Base-by-base conservation (phyloP, 2,888 invertebrate genomes). In the Drosophila vallismaia region DNA sequence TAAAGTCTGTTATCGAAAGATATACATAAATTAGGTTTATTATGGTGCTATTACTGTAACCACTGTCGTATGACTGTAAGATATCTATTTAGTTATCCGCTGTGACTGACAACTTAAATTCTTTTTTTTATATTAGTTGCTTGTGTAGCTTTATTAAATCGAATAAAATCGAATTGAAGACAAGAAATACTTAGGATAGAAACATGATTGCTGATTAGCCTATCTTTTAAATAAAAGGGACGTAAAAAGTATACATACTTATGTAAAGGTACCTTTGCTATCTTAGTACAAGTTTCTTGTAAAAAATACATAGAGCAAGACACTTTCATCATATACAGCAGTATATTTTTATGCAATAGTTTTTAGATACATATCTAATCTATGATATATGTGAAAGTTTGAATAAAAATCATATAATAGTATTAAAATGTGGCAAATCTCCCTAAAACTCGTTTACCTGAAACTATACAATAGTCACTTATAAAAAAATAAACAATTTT, bases 121-220 rank as follows among this genome's bases (percentile, higher is more conserved):
- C 14, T 26, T 29, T 7, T 46, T 64, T 71, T 54, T 67, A 53
- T 60, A 66, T 72, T 60, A 75, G 72, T 83, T 71, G 79, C 72
- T 79, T 38, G 49, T 51, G 67, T 79, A 64, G 60, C 49, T 71
- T 72, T 78, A 62, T 84, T 84, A 67, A 80, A 64, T 76, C 57
- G 71, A 74, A 60, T 80, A 78, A 67, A 80, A 64, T 76, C 57
- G 71, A 74, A 55, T 80, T 73, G 71, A 86, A 81, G 81, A 82
- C 84, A 84, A 64, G 68, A 59, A 68, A 80, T 64, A 69, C 78
- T 84, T 75, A 83, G 71, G 56, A 53, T 36, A 19, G 63, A 60
- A 19, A 53, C 53, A 67, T 55, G 28, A 28, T 5, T 56, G 70
- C 57, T 74, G 74, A 77, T 74, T 77, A 83, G 86, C 83, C 83